These are phyloP conservation scores for Cantharis flavilabris DNA, from an alignment of 2,888 invertebrate species.

Conservation along the genomic window DNA sequence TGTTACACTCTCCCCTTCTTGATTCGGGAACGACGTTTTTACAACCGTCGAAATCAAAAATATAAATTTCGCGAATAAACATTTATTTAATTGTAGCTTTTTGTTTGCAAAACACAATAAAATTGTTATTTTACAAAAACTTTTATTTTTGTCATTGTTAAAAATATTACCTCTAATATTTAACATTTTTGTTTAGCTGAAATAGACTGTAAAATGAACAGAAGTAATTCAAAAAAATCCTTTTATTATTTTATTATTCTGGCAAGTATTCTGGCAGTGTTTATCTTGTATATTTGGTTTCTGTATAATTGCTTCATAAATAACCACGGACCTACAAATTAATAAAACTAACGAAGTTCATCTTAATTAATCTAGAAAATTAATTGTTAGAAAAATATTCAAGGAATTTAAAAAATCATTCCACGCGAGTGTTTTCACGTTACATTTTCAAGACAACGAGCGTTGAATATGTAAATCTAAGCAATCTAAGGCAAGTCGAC, in stretches of 20 bases:
- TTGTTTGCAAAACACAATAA: no score
- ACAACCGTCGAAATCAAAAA: no score
- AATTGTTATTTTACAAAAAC: no score
- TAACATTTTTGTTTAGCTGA: not conserved
- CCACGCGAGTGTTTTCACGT: not conserved
- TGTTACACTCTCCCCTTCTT: no score
- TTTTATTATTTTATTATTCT: not conserved
- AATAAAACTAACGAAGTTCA: not conserved
- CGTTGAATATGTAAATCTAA: constrained; percentile 3
- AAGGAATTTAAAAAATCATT: not conserved
- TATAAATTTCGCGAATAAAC: no score
- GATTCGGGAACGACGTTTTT: no score
- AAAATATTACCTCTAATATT: not conserved
- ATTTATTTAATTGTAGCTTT: no score
- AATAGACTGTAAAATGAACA: not conserved
- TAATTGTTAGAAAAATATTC: not conserved
- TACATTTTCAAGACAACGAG: not conserved
- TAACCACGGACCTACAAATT: not conserved
- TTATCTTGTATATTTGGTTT: not conserved
- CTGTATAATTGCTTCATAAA: not conserved
- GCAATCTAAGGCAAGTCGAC: not conserved
- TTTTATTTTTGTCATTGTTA: no score
- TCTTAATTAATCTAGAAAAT: not conserved
- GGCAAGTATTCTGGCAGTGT: not conserved
- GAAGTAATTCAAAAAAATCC: not conserved